phyloP scores from a whole-genome alignment of 2,113 vertebrate genomes.

The Cervus canadensis region DNA sequence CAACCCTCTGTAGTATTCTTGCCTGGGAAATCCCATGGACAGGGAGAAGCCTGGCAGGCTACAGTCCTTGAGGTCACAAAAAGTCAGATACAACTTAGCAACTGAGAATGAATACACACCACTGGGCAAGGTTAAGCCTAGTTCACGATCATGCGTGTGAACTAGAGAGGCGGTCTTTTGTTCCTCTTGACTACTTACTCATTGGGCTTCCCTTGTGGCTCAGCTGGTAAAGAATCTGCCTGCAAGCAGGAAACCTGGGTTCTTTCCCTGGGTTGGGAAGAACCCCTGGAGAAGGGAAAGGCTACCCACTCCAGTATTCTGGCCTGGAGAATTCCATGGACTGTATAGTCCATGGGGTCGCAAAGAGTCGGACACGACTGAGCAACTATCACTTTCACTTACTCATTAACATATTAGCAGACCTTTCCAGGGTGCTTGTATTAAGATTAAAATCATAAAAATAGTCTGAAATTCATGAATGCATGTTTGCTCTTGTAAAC shows the following conservation, averaged over 20 bases:
- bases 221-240: neutral
- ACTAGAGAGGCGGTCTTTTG: neutral
- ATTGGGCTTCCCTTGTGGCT: neutral
- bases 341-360: neutral
- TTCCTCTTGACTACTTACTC: neutral
- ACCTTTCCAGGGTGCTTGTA: neutral
- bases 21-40: neutral
- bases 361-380: neutral
- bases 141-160: neutral
- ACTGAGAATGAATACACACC: neutral
- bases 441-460: conserved; percentile 7
- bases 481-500: neutral
- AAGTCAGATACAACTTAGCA: neutral
- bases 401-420: neutral
- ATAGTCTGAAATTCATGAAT: neutral
- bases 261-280: neutral
- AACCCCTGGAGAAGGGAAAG: neutral
- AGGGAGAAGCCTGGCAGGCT: neutral
- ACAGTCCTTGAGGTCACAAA: neutral
- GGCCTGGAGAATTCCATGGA: neutral
- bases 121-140: neutral
- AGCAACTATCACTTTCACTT: neutral
- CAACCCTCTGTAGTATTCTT: neutral
- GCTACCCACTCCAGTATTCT: neutral
- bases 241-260: neutral